phyloP scores from a whole-genome alignment of 2,888 invertebrate genomes.

The Melinaea marsaeus region DNA sequence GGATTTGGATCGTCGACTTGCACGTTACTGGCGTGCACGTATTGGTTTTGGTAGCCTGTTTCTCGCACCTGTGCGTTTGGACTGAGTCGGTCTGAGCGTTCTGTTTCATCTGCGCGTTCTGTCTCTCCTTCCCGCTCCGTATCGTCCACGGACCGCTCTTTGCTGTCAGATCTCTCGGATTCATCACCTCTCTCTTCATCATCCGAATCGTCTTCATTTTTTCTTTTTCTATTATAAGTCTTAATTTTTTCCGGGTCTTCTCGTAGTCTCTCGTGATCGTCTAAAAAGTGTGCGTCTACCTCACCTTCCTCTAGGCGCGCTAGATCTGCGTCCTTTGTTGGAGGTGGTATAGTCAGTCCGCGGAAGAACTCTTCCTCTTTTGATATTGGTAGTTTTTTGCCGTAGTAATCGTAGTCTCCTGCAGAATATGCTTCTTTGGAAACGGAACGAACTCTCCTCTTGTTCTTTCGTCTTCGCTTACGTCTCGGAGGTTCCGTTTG shows the following conservation, averaged over 20 bases:
- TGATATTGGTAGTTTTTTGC: slow-evolving; percentile 55
- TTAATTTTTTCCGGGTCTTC: slow-evolving; percentile 51
- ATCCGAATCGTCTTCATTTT: slow-evolving; percentile 36
- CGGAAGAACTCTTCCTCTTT: slow-evolving; percentile 59
- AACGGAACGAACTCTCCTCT: slow-evolving; percentile 49
- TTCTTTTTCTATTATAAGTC: slow-evolving; percentile 32
- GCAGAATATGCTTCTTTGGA: slow-evolving; percentile 45
- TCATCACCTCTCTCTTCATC: slow-evolving; percentile 36
- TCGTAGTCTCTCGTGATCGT: slow-evolving; percentile 55
- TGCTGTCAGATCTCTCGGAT: slow-evolving; percentile 27
- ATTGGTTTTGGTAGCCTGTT: slow-evolving; percentile 58
- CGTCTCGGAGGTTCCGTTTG: slow-evolving; percentile 53
- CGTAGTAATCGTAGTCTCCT: slow-evolving; percentile 64
- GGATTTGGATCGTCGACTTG: slow-evolving; percentile 55
- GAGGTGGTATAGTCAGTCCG: slow-evolving; percentile 54
- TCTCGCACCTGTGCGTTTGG: slow-evolving; percentile 59
- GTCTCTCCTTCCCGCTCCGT: slow-evolving; percentile 41
- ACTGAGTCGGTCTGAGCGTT: slow-evolving; percentile 48
- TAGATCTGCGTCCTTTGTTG: slow-evolving; percentile 57
- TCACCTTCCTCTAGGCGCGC: slow-evolving; percentile 50
- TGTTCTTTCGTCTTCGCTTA: slow-evolving; percentile 53
- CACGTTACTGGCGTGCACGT: slow-evolving; percentile 56
- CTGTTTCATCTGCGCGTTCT: slow-evolving; percentile 39
- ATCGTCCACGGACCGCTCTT: slow-evolving; percentile 40
- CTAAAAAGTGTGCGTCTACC: slow-evolving; percentile 46